Evolutionary conservation across 2,888 invertebrate genomes (phyloP).

Genomic region (Drosophila kuntzei): DNA sequence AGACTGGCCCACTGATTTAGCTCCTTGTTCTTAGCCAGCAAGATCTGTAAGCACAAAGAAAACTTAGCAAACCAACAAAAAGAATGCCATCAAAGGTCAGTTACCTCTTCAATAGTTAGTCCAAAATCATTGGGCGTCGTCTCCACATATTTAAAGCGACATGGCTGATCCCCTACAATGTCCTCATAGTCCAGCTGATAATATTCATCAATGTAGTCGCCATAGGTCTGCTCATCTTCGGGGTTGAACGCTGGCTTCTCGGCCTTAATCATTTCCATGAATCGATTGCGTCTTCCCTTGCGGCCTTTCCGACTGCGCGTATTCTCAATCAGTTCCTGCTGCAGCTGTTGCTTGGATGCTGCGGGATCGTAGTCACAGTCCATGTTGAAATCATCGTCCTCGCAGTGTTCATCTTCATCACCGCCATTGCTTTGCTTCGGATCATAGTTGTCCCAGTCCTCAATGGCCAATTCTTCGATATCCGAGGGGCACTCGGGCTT

Average conservation of each 20-base stretch:
- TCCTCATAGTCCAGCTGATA: slow-evolving; percentile 98
- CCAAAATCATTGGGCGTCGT: slow-evolving; percentile 97
- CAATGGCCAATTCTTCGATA: slow-evolving; percentile 87
- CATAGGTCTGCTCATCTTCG: slow-evolving; percentile 90
- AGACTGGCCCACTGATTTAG: slow-evolving; percentile 98
- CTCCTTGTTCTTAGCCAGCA: slow-evolving; percentile 96
- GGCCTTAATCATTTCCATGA: slow-evolving; percentile 90
- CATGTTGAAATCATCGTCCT: slow-evolving; percentile 95
- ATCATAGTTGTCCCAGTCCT: slow-evolving; percentile 85
- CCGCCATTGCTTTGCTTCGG: slow-evolving; percentile 87
- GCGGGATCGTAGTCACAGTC: slow-evolving; percentile 93
- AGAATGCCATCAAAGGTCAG: background rate
- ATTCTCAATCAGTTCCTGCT: slow-evolving; percentile 87
- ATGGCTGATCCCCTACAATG: slow-evolving; percentile 95
- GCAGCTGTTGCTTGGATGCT: slow-evolving; percentile 86
- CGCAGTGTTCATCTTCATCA: slow-evolving; percentile 88
- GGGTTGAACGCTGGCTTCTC: slow-evolving; percentile 95
- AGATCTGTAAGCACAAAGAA: slow-evolving; percentile 88
- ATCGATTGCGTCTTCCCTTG: slow-evolving; percentile 90
- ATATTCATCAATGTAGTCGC: slow-evolving; percentile 97
- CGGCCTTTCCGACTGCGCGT: slow-evolving; percentile 88
- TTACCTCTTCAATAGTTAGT: slow-evolving; percentile 94
- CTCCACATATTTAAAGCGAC: slow-evolving; percentile 96
- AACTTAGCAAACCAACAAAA: background rate
- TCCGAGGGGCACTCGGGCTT: slow-evolving; percentile 94